Evolutionary conservation across 2,113 vertebrate genomes (phyloP), one percentile per base, ranked within the genome.

Genomic region (Arothron firmamentum): DNA sequence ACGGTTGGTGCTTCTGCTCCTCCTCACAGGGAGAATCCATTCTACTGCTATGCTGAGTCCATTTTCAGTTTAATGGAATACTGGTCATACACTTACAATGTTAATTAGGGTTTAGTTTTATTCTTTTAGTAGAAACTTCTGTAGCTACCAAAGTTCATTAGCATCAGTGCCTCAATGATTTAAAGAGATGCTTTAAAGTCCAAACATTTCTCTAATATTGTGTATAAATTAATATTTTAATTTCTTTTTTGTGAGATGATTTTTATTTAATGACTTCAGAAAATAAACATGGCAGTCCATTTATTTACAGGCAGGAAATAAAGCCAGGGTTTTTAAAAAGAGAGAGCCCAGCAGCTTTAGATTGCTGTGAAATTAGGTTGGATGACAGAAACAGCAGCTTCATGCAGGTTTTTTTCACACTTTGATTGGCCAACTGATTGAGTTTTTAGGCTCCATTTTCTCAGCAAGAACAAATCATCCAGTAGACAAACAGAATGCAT

Each of bases 1-100:
- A 99, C 96, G 58, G 92, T 89, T 1, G 41, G 87, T 80, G 48
- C 28, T 28, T 1, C 16, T 5, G 28, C 19, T 23, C 47, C 17
- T 47, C 43, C 3, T 47, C 15, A 18, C 6, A 5, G 25, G 52
- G 3, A 48, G 19, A 31, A 31, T 6, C 28, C 2, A 9, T 5
- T 9, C 3, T 31, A 31, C 28, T 31, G 11, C 34, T 38, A 12
- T 38, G 12, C 11, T 4, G 9, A 10, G 34, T 38, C 34, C 34
- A 12, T 31, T 31, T 31, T 6, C 28, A 31, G 28, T 3, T 31
- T 31, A 31, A 31, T 31, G 28, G 2, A 9, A 31, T 31, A 5
- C 28, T 31, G 3, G 28, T 9, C 1, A 9, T 31, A 31, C 6
- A 38, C 1, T 38, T 2, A 3, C 1, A 1, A 38, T 12, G 8